A percentile compares a stretch with the other conserved stretches of the same genome.
Evolutionary conservation across 2,113 vertebrate species (phyloP).

Genomic region (Vulpes vulpes): DNA sequence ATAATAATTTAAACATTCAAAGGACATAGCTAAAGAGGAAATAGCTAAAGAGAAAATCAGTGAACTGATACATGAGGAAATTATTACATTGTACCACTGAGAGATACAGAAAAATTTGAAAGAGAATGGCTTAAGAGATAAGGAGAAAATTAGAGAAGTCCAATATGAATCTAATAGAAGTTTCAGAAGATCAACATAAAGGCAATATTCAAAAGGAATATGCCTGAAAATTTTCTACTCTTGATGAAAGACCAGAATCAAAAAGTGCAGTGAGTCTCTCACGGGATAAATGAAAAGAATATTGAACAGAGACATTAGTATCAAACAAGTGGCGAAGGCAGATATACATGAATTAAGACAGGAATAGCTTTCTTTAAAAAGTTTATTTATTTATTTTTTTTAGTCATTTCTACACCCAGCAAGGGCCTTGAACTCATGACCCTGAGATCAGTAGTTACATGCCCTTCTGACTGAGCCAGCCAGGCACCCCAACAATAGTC

Average conservation of each 20-base stretch:
- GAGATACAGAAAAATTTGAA: neutral
- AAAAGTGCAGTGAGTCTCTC: neutral
- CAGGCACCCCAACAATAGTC: no score
- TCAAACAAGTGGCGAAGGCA: neutral
- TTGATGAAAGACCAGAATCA: neutral
- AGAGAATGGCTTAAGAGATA: neutral
- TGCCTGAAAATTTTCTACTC: neutral
- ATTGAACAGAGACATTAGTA: neutral
- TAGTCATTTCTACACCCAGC: neutral
- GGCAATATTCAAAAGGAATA: neutral
- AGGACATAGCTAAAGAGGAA: neutral
- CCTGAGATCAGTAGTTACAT: neutral
- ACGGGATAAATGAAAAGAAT: neutral
- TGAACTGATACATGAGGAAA: neutral
- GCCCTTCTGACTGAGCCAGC: neutral
- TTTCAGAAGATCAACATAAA: neutral
- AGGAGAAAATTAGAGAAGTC: neutral
- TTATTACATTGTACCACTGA: neutral
- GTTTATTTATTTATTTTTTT: neutral
- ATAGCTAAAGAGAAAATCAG: constrained; percentile 32
- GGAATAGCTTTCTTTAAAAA: neutral
- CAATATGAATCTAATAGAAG: neutral
- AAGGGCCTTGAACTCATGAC: neutral
- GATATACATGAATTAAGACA: neutral
- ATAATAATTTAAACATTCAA: neutral